Evolutionary conservation across 2,797 vertebrate species (phyloP).

Genomic region (Ispidina lecontei): DNA sequence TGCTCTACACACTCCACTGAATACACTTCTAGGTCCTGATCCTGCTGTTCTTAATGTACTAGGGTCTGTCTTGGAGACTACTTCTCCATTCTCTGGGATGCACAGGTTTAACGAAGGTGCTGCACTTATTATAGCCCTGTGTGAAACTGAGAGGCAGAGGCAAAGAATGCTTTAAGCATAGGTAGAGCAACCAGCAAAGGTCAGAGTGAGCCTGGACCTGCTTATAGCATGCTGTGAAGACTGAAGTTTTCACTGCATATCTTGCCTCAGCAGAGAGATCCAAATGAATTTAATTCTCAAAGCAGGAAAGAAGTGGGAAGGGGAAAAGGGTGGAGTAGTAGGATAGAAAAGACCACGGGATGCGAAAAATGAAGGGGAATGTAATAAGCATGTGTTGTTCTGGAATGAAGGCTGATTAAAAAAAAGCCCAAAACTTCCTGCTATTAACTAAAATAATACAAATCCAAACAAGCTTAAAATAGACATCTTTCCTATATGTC

Average conservation of each 20-base stretch:
- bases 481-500: background rate
- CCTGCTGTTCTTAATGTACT: background rate
- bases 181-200: background rate
- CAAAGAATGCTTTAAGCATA: background rate
- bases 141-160: background rate
- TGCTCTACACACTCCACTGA: background rate
- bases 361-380: background rate
- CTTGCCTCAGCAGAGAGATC: background rate
- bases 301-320: constrained; percentile 5
- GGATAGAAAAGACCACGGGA: background rate
- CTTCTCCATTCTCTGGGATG: background rate
- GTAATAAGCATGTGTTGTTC: background rate
- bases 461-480: background rate
- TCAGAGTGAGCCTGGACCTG: background rate
- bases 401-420: background rate
- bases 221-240: background rate
- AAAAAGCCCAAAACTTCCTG: background rate
- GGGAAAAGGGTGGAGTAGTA: background rate
- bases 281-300: background rate
- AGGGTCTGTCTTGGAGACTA: background rate
- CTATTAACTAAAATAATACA: constrained; percentile 3
- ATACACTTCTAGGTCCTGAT: background rate
- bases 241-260: background rate
- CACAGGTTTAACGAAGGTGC: background rate
- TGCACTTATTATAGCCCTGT: background rate